Base-by-base conservation (phyloP, 2,113 vertebrate genomes). In the Perca flavescens region DNA sequence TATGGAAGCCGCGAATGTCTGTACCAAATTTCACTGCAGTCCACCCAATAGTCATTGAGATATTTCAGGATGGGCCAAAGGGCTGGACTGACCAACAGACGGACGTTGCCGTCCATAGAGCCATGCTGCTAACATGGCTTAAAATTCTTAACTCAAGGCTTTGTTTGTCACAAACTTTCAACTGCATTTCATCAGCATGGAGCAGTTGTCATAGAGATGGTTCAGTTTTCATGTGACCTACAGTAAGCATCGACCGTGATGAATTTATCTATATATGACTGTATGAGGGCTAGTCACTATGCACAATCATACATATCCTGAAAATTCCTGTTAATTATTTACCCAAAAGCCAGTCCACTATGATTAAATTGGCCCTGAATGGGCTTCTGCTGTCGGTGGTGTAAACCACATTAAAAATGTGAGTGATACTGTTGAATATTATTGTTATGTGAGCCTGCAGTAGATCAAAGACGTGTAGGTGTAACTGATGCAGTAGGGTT, bases 391-490 rank as follows among this genome's bases (percentile, higher is more conserved):
- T 74, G 54, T 54, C 43, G 0, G 49, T 22, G 16, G n/a, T 52
- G 53, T 64, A 52, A 36, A 74, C 34, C 22, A 50, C 57, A 64
- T 74, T 64, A 70, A 61, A 77, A 69, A 69, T 73, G 73, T 77
- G 49, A 78, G 62, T 52, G 70, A 12, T 61, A 14, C 70, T 71
- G 46, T 52, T 61, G 77, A 83, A 58, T 85, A 62, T 75, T 77
- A 60, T 74, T 77, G 34, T 86, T 88, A 64, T 77, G 73, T 79
- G 80, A 83, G 86, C 70, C 57, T 80, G 62, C 83, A 78, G 70
- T 47, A 80, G 64, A 86, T 91, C 70, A 91, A 75, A 92, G 77
- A 28, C 81, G 85, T 88, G 90, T 88, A 89, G 89, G 90, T 91
- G 89, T 91, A 78, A 57, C 81, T 67, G 74, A 58, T 89, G 76